Conservation (phyloP, 1,140 invertebrate genomes). For the Thaumetopoea pityocampa region DNA sequence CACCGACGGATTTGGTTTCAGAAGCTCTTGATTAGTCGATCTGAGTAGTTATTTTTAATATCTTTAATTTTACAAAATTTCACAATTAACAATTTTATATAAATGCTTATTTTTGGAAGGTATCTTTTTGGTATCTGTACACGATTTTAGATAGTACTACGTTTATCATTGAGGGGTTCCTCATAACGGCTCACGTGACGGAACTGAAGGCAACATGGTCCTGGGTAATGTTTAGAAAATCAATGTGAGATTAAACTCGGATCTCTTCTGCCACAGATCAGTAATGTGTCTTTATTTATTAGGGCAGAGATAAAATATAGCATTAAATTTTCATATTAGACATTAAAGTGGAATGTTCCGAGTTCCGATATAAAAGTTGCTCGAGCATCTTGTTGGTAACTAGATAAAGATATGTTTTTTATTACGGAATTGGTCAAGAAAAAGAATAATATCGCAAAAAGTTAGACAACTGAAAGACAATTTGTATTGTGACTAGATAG, state of each 20-base stretch:
- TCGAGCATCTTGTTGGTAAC: constrained; percentile 6
- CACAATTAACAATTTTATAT: too few species aligned
- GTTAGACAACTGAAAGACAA: not conserved
- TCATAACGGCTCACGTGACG: too few species aligned
- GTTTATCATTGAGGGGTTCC: too few species aligned
- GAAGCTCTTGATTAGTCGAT: too few species aligned
- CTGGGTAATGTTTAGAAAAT: constrained; percentile 11
- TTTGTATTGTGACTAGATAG: constrained; percentile 9
- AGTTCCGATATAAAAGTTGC: constrained; percentile 10
- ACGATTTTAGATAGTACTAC: too few species aligned
- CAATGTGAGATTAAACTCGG: constrained; percentile 8
- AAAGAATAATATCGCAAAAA: constrained; percentile 5
- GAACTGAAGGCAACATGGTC: too few species aligned
- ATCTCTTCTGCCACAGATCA: constrained; percentile 10
- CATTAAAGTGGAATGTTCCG: constrained; percentile 8
- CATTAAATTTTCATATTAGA: constrained; percentile 10
- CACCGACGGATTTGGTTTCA: too few species aligned
- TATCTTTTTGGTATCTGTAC: too few species aligned
- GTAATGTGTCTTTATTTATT: constrained; percentile 14
- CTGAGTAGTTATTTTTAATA: too few species aligned
- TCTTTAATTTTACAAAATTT: too few species aligned
- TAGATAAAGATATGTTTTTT: constrained; percentile 9
- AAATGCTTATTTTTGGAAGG: too few species aligned
- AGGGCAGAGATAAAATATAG: constrained; percentile 15
- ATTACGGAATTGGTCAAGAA: constrained; percentile 6